phyloP scores from a whole-genome alignment of 2,113 vertebrate species.

The Scopus umbretta region DNA sequence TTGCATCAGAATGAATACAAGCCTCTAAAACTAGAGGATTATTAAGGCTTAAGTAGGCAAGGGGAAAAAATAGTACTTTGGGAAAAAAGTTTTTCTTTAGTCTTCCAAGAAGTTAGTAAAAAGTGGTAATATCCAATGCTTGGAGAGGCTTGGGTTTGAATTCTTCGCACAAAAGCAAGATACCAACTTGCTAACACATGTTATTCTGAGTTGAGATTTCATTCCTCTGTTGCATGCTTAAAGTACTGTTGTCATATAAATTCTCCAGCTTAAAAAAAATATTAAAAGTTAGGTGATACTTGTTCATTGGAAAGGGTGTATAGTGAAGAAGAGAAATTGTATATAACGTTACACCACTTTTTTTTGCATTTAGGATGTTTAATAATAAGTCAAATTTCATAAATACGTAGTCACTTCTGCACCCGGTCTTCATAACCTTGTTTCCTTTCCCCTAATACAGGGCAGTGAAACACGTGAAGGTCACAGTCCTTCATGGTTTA shows the following conservation, averaged over 20 bases:
- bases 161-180: neutral
- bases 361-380: neutral
- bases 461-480: constrained; percentile 88
- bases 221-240: neutral
- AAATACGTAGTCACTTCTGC: neutral
- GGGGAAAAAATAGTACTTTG: neutral
- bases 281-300: neutral
- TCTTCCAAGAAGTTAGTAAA: neutral
- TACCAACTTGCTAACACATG: neutral
- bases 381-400: neutral
- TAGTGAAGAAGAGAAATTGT: neutral
- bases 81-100: neutral
- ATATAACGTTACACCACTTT: neutral
- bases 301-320: neutral
- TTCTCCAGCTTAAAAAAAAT: neutral
- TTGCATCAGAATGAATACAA: neutral
- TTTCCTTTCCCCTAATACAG: constrained; percentile 53
- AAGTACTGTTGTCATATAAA: neutral
- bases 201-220: neutral
- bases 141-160: neutral
- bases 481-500: constrained; percentile 91
- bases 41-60: neutral
- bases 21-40: neutral
- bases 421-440: neutral
- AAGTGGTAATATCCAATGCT: neutral